Conservation (phyloP, 2,797 vertebrate genomes). For the Xenentodon cancila region DNA sequence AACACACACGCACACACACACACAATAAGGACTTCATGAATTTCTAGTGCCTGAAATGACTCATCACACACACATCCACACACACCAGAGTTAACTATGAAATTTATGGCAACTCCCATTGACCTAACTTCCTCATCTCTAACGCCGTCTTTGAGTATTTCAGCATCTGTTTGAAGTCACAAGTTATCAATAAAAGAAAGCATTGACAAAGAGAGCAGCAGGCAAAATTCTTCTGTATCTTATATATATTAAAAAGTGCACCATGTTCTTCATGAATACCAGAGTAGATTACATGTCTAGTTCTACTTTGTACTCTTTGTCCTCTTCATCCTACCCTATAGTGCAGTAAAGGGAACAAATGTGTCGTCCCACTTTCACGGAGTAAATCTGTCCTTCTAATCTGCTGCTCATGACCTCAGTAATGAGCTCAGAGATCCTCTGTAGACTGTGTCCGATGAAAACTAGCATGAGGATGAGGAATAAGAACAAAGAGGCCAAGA, state of each 20-base stretch:
- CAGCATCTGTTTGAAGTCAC: neutral
- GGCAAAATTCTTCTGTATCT: no score
- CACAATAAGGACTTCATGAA: no score
- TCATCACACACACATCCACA: conserved; percentile 3
- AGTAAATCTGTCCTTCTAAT: conserved; percentile 60
- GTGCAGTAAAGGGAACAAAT: neutral
- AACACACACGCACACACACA: no score
- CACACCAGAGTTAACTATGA: no score
- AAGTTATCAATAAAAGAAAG: neutral
- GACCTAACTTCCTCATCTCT: no score
- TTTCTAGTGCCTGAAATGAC: neutral
- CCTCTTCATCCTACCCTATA: neutral
- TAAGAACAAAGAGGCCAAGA: neutral
- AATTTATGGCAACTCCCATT: no score
- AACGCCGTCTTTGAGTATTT: no score
- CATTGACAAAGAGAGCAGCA: neutral
- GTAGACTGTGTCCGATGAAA: conserved; percentile 26
- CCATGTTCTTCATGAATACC: no score
- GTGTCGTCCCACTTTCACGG: conserved; percentile 44
- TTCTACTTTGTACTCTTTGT: no score
- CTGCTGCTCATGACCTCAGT: conserved; percentile 53
- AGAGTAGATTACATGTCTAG: no score
- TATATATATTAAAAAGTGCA: no score
- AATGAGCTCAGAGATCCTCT: conserved; percentile 58
- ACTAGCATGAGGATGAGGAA: neutral